phyloP scores from a whole-genome alignment of 2,888 invertebrate genomes.

The Automeris io region DNA sequence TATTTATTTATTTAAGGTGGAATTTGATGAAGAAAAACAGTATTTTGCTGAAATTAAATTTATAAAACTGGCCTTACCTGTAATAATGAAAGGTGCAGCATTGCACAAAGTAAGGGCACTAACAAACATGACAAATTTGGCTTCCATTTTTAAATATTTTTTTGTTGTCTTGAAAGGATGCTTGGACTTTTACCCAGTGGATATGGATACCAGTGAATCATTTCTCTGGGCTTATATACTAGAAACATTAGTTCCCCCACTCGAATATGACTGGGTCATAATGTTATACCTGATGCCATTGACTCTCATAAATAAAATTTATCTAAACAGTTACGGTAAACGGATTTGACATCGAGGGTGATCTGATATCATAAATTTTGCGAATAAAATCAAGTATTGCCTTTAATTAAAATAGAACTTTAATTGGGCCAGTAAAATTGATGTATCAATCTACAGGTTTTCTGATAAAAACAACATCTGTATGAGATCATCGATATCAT shows the following conservation, averaged over 20 bases:
- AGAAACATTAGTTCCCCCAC: slow-evolving; percentile 52
- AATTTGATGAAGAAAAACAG: no score
- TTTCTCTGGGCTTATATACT: slow-evolving; percentile 63
- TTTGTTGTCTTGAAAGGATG: slow-evolving; percentile 12
- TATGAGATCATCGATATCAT: not conserved
- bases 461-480: not conserved
- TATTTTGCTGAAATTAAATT: no score
- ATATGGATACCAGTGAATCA: slow-evolving; percentile 55
- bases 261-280: slow-evolving; percentile 44
- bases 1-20: no score
- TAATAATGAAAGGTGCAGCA: slow-evolving; percentile 9
- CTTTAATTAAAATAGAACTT: slow-evolving; percentile 24
- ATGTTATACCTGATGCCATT: slow-evolving; percentile 46
- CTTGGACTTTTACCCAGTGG: slow-evolving; percentile 43
- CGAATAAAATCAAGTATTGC: slow-evolving; percentile 21
- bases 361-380: slow-evolving; percentile 45
- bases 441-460: slow-evolving; percentile 3
- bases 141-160: slow-evolving; percentile 36
- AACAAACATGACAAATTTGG: slow-evolving; percentile 42
- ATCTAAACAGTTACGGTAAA: slow-evolving; percentile 56
- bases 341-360: slow-evolving; percentile 40
- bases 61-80: slow-evolving; percentile 23
- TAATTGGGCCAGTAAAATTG: slow-evolving; percentile 27
- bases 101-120: slow-evolving; percentile 37
- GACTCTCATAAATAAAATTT: slow-evolving; percentile 57